These are phyloP conservation scores for Cryptoprocta ferox DNA, from an alignment of 2,797 vertebrate genomes.

Conservation along the genomic window DNA sequence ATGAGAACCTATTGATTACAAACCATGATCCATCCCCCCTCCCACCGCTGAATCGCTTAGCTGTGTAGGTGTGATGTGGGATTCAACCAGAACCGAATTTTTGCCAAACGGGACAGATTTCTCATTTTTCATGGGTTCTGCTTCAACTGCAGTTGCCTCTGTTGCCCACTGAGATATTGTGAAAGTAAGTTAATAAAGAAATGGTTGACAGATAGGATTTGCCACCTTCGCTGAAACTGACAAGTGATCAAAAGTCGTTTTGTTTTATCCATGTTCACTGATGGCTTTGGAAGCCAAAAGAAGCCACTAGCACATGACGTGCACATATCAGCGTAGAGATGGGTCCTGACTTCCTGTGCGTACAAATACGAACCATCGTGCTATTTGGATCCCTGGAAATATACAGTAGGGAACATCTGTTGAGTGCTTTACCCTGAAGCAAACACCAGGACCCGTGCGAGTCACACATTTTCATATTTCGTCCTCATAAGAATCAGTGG, in stretches of 20 bases:
- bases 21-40: background rate
- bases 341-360: background rate
- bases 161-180: background rate
- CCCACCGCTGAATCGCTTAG: background rate
- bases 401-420: background rate
- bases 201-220: background rate
- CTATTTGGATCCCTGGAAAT: background rate
- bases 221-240: background rate
- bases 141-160: background rate
- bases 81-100: background rate
- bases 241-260: background rate
- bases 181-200: conserved; percentile 17
- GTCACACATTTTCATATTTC: background rate
- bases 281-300: background rate
- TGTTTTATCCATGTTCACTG: background rate
- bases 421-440: background rate
- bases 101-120: background rate
- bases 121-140: background rate
- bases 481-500: background rate
- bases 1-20: background rate
- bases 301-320: background rate
- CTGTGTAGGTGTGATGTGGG: background rate
- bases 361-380: background rate
- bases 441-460: background rate
- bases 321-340: background rate